These are phyloP conservation scores for Acromyrmex echinatior DNA, from an alignment of 1,140 invertebrate genomes.

Conservation along the genomic window DNA sequence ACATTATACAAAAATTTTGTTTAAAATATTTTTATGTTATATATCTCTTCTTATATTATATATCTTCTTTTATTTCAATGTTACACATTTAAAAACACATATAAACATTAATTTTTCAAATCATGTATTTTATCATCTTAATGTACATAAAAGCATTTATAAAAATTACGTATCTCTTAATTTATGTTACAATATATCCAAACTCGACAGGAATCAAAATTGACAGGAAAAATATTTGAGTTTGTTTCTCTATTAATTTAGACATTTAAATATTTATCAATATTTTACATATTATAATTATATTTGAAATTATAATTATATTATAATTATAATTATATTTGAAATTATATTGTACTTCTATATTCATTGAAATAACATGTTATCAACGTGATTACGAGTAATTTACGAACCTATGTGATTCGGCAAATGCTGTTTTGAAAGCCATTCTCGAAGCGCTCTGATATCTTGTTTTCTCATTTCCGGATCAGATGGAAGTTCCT, in stretches of 20 bases:
- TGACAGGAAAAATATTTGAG: not conserved
- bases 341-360: not conserved
- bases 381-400: not conserved
- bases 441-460: slow-evolving; percentile 83
- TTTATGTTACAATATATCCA: not conserved
- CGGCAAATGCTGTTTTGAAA: slow-evolving; percentile 86
- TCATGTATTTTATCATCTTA: not conserved
- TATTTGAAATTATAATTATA: not conserved
- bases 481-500: slow-evolving; percentile 80
- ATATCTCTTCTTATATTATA: not conserved
- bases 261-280: not conserved
- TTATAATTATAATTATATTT: too few species aligned
- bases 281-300: not conserved
- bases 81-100: not conserved
- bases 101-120: not conserved
- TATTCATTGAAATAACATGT: not conserved
- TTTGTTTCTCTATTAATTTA: not conserved
- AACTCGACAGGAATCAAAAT: not conserved
- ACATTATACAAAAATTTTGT: not conserved
- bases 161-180: not conserved
- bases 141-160: not conserved
- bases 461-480: slow-evolving; percentile 83
- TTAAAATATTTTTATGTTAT: not conserved
- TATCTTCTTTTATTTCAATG: not conserved
- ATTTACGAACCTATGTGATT: slow-evolving; percentile 81